These are phyloP conservation scores for Drosophila bipectinata DNA, from an alignment of 1,140 invertebrate species.

Conservation along the genomic window DNA sequence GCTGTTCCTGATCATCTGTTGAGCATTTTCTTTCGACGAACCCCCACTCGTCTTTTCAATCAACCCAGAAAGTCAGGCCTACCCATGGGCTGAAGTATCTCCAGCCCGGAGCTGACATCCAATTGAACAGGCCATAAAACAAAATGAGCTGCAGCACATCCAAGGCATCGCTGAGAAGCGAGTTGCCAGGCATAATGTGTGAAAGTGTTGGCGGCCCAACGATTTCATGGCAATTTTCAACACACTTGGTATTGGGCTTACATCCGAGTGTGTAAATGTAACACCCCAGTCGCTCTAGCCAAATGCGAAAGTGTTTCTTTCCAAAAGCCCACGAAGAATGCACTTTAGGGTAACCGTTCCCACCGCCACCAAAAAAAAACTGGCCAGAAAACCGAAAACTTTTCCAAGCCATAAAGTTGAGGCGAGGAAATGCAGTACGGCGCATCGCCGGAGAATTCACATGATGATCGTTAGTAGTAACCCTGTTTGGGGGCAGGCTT, in stretches of 20 bases:
- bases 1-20: not conserved
- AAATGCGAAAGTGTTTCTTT: slow-evolving; percentile 41
- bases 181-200: slow-evolving; percentile 47
- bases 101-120: slow-evolving; percentile 28
- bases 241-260: slow-evolving; percentile 3
- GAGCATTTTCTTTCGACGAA: not conserved
- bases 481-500: slow-evolving; percentile 42
- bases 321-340: slow-evolving; percentile 47
- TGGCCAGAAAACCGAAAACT: slow-evolving; percentile 17
- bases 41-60: slow-evolving; percentile 15
- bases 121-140: slow-evolving; percentile 55
- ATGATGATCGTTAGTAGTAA: slow-evolving; percentile 52
- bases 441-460: slow-evolving; percentile 47
- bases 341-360: slow-evolving; percentile 40
- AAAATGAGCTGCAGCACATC: slow-evolving; percentile 50
- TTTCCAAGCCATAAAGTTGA: slow-evolving; percentile 4
- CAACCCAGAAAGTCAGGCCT: not conserved
- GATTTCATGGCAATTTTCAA: slow-evolving; percentile 56
- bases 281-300: slow-evolving; percentile 14
- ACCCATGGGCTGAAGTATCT: slow-evolving; percentile 14
- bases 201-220: slow-evolving; percentile 53
- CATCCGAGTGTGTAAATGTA: slow-evolving; percentile 24
- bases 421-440: slow-evolving; percentile 36
- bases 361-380: slow-evolving; percentile 2
- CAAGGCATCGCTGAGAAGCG: slow-evolving; percentile 1